Conservation (phyloP, 2,888 invertebrate genomes). For the Pseudococcus jackbeardsleyi region DNA sequence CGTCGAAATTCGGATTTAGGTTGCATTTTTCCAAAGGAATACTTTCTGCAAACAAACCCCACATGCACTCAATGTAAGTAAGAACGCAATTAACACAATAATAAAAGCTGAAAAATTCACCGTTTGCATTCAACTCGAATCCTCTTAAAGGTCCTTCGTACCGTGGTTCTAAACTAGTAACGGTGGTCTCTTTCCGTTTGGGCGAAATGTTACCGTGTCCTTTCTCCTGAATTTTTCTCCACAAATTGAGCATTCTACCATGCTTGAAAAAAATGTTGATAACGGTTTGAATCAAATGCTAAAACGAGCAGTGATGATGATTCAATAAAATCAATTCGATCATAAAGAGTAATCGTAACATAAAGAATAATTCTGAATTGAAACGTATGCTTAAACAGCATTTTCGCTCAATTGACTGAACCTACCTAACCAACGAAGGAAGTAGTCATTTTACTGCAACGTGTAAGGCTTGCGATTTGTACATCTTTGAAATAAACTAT, state of each 20-base stretch:
- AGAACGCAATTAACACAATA: no score
- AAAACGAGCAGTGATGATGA: not conserved
- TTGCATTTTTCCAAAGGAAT: slow-evolving; percentile 65
- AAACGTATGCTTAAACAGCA: no score
- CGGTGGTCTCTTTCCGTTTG: slow-evolving; percentile 55
- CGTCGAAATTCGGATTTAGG: slow-evolving; percentile 58
- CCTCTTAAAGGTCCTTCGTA: slow-evolving; percentile 64
- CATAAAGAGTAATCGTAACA: not conserved
- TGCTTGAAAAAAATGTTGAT: slow-evolving; percentile 43
- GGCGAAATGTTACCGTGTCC: slow-evolving; percentile 56
- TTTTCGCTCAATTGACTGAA: no score
- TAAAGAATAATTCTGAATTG: no score
- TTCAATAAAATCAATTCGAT: not conserved
- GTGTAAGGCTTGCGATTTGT: no score
- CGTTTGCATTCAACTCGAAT: slow-evolving; percentile 61
- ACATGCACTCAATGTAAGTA: not conserved
- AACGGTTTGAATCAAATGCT: not conserved
- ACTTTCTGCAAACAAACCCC: slow-evolving; percentile 57
- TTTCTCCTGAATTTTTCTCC: slow-evolving; percentile 75
- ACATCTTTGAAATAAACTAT: no score
- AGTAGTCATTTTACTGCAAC: no score
- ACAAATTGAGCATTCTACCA: slow-evolving; percentile 80
- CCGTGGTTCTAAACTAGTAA: slow-evolving; percentile 56
- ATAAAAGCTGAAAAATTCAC: not conserved
- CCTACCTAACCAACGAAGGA: no score